Evolutionary conservation across 2,888 invertebrate genomes (phyloP).

Genomic region (Nemapogon koenigi): DNA sequence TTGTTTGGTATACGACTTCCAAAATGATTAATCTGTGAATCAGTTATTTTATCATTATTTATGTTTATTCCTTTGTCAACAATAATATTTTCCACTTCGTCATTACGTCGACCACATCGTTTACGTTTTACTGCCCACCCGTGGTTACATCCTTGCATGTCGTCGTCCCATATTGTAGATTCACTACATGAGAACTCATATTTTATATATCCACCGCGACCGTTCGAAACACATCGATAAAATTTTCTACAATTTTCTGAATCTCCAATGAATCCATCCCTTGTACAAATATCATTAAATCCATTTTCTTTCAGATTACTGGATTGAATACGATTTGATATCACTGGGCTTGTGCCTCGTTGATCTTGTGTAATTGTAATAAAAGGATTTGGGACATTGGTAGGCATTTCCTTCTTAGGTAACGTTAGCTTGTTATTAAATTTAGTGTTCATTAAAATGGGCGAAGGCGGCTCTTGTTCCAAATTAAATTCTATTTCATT

Average conservation of each 20-base stretch:
- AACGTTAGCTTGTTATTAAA: too few relatives aligned
- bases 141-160: constrained; percentile 75
- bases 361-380: neutral
- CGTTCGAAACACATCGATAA: constrained; percentile 76
- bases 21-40: too few relatives aligned
- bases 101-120: constrained; percentile 32
- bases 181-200: constrained; percentile 78
- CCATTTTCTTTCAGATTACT: too few relatives aligned
- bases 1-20: too few relatives aligned
- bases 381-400: neutral
- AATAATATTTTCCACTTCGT: neutral
- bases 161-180: constrained; percentile 81
- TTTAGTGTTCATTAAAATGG: constrained; percentile 25
- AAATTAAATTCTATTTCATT: constrained; percentile 48
- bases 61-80: too few relatives aligned
- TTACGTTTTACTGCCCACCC: constrained; percentile 63
- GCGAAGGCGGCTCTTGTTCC: constrained; percentile 35
- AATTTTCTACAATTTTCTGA: constrained; percentile 76
- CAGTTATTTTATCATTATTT: too few relatives aligned
- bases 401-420: too few relatives aligned
- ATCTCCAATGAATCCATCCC: constrained; percentile 78
- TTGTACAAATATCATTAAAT: constrained; percentile 46
- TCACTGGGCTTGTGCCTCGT: too few relatives aligned
- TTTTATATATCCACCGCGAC: constrained; percentile 66
- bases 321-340: too few relatives aligned